Percentiles rank a stretch among this genome's conserved stretches.
Conservation (phyloP, 2,888 invertebrate species). For the Euplexia lucipara region DNA sequence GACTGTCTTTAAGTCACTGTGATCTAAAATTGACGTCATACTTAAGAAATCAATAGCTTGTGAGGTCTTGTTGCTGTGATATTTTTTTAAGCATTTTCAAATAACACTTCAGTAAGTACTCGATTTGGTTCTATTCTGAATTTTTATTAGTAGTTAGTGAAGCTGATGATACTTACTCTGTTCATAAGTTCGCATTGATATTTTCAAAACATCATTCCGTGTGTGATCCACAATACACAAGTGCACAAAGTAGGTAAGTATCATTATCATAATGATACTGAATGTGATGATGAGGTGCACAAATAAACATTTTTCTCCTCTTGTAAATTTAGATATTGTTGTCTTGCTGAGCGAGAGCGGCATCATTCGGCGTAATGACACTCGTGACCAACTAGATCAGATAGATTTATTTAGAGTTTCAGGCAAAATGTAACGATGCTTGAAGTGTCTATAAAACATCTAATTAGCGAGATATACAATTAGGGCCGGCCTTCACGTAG, state of each 20-base stretch:
- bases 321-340: constrained; percentile 74
- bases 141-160: too few relatives aligned
- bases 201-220: constrained; percentile 62
- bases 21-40: too few relatives aligned
- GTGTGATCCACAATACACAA: constrained; percentile 72
- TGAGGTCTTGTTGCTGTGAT: too few relatives aligned
- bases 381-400: constrained; percentile 46
- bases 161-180: constrained; percentile 49
- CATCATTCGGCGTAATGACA: constrained; percentile 30
- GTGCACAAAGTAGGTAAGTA: constrained; percentile 74
- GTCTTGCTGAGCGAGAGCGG: constrained; percentile 15
- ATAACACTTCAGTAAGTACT: too few relatives aligned
- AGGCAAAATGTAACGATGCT: too few relatives aligned
- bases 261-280: constrained; percentile 67
- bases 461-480: too few relatives aligned
- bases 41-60: too few relatives aligned
- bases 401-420: neutral
- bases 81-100: too few relatives aligned
- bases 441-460: too few relatives aligned
- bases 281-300: constrained; percentile 75
- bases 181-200: constrained; percentile 55
- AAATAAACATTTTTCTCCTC: constrained; percentile 83
- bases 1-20: neutral
- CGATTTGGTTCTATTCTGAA: too few relatives aligned
- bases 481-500: too few relatives aligned